phyloP scores from a whole-genome alignment of 2,113 vertebrate species.

The Maccullochella peelii region DNA sequence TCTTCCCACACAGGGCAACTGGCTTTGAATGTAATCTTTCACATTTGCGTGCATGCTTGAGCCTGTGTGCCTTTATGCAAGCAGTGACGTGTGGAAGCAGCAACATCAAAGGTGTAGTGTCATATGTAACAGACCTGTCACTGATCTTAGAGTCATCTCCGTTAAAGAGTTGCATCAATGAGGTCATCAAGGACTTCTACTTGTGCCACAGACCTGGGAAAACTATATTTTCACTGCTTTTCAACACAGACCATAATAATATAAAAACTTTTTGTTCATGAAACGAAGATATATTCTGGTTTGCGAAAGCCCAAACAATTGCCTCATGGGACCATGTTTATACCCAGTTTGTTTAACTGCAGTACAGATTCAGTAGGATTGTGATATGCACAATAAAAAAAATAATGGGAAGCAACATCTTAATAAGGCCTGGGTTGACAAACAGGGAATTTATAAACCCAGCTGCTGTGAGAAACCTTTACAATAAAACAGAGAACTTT shows the following conservation, averaged over 20 bases:
- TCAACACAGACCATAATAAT: conserved; percentile 17
- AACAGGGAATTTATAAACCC: background rate
- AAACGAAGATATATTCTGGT: conserved; percentile 12
- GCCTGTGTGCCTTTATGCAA: conserved; percentile 22
- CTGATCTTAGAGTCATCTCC: conserved; percentile 49
- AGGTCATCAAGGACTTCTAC: background rate
- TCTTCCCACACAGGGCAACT: conserved; percentile 44
- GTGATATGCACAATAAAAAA: background rate
- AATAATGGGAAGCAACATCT: background rate
- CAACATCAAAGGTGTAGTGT: conserved; percentile 52
- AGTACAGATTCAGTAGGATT: background rate
- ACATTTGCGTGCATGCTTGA: conserved; percentile 25
- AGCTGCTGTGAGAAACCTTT: background rate
- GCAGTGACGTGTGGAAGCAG: conserved; percentile 37
- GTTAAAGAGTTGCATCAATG: conserved; percentile 29
- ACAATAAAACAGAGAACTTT: background rate
- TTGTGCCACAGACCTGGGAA: background rate
- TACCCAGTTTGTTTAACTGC: conserved; percentile 5
- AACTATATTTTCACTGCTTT: conserved; percentile 9
- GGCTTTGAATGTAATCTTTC: conserved; percentile 41
- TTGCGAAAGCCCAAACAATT: background rate
- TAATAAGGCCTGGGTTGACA: conserved; percentile 18
- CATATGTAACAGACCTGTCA: conserved; percentile 48
- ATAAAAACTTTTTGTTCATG: background rate
- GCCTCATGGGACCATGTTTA: background rate